phyloP scores from a whole-genome alignment of 1,140 invertebrate species.

The Aplysia californica region DNA sequence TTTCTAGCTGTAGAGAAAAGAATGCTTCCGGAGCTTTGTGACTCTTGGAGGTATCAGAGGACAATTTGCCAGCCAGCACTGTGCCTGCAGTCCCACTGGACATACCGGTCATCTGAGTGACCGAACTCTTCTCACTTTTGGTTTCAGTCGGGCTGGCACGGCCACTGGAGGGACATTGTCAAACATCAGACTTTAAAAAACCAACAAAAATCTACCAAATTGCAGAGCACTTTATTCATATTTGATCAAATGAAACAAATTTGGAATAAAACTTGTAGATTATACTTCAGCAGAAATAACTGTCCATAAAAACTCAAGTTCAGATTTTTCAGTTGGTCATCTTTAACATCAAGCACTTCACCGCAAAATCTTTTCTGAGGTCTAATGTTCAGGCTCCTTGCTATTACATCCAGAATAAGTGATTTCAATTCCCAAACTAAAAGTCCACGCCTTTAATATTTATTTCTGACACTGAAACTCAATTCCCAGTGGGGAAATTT shows the following conservation, averaged over 20 bases:
- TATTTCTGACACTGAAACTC: no score
- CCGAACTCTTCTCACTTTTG: slow-evolving; percentile 62
- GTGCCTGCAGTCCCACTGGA: slow-evolving; percentile 47
- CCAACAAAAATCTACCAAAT: background rate
- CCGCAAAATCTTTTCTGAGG: no score
- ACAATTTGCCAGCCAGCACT: slow-evolving; percentile 35
- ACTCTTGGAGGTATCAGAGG: slow-evolving; percentile 29
- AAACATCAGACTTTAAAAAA: background rate
- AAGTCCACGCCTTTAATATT: no score
- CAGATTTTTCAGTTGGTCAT: no score
- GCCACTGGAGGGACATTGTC: slow-evolving; percentile 38
- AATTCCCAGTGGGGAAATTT: no score
- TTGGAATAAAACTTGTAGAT: no score
- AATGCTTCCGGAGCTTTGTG: slow-evolving; percentile 59
- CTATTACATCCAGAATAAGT: no score
- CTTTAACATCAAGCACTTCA: no score
- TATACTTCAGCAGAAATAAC: no score
- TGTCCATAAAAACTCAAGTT: no score
- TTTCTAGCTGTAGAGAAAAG: slow-evolving; percentile 66
- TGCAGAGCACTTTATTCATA: background rate
- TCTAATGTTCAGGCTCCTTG: no score
- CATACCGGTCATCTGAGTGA: slow-evolving; percentile 57
- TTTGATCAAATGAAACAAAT: background rate
- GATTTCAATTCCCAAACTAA: no score
- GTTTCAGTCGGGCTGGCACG: slow-evolving; percentile 59